Evolutionary conservation across 2,888 invertebrate genomes (phyloP), one percentile per base, ranked within the genome.

Genomic region (Cephalotes varians): DNA sequence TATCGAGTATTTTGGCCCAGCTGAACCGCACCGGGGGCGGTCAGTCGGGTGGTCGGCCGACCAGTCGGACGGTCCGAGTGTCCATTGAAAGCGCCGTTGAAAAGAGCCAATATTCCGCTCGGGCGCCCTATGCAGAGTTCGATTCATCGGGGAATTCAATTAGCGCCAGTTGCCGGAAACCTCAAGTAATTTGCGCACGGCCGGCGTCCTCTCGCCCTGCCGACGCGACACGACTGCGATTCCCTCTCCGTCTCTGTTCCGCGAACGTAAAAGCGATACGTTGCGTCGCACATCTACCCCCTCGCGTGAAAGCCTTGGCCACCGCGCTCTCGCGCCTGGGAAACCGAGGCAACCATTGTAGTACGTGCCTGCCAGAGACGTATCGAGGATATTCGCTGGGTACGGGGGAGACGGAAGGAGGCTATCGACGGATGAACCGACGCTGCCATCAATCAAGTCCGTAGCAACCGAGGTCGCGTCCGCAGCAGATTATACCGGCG

Each of bases 71-170:
- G 69, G 76, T 80, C 44, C 72, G 77, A 82, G 81, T 83, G 87
- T 79, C 85, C 90, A 90, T 89, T 90, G 86, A 87, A 89, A 90
- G 86, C 82, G 64, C 81, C 85, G 85, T 69, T 91, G 92, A 92
- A 93, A 93, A 92, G 92, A 92, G 92, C 93, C 93, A 92, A 93
- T 93, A 93, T 92, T 92, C 92, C 89, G 85, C 87, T 84, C 89
- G 88, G 85, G 73, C 91, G 89, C 90, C 85, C 88, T 86, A 88
- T 86, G 91, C 91, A 88, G 90, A 91, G 90, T 92, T 93, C 92
- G 91, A 93, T 93, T 93, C 93, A 93, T 92, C 91, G 89, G 91
- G 91, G 93, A 93, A 93, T 93, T 93, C 93, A 93, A 93, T 93
- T 93, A 93, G 93, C 93, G 92, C 92, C 91, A 92, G 93, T 92